A percentile compares a stretch with the other conserved stretches of the same genome.
Conservation (phyloP, 2,888 invertebrate species). For the Strigamia crassipes region DNA sequence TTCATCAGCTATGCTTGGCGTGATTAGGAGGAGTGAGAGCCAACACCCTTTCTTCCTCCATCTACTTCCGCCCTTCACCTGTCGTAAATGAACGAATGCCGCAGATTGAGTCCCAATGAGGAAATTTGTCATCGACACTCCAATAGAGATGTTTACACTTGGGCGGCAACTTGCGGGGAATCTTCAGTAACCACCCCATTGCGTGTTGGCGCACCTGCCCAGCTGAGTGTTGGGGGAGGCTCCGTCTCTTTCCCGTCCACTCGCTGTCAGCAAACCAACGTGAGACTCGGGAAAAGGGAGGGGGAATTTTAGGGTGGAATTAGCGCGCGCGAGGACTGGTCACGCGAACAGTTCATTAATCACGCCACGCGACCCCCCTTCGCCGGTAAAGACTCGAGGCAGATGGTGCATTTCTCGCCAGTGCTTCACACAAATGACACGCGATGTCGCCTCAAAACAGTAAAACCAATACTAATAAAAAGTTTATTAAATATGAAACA, state of each 20-base stretch:
- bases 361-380: conserved; percentile 16
- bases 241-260: background rate
- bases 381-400: conserved; percentile 27
- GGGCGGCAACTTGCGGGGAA: conserved; percentile 25
- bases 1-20: conserved; percentile 27
- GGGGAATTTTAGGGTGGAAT: conserved; percentile 6
- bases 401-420: conserved; percentile 34
- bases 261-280: conserved; percentile 37
- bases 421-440: conserved; percentile 28
- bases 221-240: background rate
- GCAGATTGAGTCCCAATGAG: conserved; percentile 27
- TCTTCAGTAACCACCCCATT: conserved; percentile 29
- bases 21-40: conserved; percentile 35
- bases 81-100: conserved; percentile 17
- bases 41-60: conserved; percentile 40
- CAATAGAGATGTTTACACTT: conserved; percentile 40
- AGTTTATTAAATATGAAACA: background rate
- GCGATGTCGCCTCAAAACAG: conserved; percentile 36
- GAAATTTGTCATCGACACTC: conserved; percentile 31
- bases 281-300: conserved; percentile 4
- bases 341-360: conserved; percentile 43
- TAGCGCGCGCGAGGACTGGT: background rate
- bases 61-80: conserved; percentile 32
- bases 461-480: background rate
- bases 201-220: conserved; percentile 30